phyloP scores from a whole-genome alignment of 1,140 invertebrate genomes.

The Diachasmimorpha longicaudata region DNA sequence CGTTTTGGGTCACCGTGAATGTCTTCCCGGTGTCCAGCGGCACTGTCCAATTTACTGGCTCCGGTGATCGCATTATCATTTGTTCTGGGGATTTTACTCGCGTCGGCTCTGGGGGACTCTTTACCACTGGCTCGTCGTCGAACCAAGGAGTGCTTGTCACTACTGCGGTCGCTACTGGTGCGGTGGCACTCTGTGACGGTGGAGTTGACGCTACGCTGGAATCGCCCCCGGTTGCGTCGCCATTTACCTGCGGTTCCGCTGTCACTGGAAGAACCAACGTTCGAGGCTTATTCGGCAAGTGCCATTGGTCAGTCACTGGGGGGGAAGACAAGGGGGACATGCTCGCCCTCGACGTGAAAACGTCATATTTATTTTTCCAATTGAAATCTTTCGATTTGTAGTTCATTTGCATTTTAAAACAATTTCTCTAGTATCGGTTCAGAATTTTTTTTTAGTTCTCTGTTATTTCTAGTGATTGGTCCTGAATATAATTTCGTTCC shows the following conservation, averaged over 20 bases:
- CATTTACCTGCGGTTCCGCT: conserved; percentile 57
- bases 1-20: conserved; percentile 90
- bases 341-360: conserved; percentile 33
- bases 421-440: background rate
- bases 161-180: conserved; percentile 40
- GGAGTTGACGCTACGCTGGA: conserved; percentile 60
- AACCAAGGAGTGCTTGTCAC: conserved; percentile 63
- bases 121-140: conserved; percentile 76
- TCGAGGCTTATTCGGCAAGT: conserved; percentile 37
- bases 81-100: conserved; percentile 92
- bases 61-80: conserved; percentile 87
- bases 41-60: conserved; percentile 93
- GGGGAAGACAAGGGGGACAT: background rate
- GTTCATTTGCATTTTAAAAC: background rate
- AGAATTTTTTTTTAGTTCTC: background rate
- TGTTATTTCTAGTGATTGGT: background rate
- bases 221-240: conserved; percentile 47
- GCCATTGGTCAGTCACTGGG: background rate
- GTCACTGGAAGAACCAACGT: conserved; percentile 53
- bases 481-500: background rate
- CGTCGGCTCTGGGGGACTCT: conserved; percentile 89
- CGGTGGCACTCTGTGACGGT: conserved; percentile 44
- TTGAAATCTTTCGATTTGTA: background rate
- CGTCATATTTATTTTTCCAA: conserved; percentile 6
- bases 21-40: conserved; percentile 91